These are phyloP conservation scores for Phrynocephalus versicolor DNA, from an alignment of 2,113 vertebrate species.

Conservation along the genomic window DNA sequence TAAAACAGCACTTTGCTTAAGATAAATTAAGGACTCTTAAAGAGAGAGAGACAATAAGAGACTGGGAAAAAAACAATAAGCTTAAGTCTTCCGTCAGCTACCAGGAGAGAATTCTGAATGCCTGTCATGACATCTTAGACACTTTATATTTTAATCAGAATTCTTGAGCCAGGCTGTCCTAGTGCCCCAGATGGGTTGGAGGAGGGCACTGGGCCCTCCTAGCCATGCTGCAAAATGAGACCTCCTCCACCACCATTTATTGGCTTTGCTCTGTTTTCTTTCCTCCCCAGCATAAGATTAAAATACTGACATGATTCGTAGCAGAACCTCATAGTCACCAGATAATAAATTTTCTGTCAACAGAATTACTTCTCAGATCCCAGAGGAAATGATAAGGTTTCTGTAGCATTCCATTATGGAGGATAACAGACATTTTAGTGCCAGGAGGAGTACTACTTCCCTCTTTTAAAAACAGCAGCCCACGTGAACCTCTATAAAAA, in stretches of 20 bases:
- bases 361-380: not conserved
- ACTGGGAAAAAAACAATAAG: not conserved
- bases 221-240: not conserved
- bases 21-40: conserved; percentile 12
- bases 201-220: not conserved
- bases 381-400: not conserved
- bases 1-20: not conserved
- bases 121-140: not conserved
- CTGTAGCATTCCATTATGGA: conserved; percentile 20
- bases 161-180: not conserved
- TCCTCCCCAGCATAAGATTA: not conserved
- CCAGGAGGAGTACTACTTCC: not conserved
- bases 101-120: not conserved
- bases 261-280: conserved; percentile 10
- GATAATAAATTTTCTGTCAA: conserved; percentile 25
- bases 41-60: no score
- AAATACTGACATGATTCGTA: conserved; percentile 30
- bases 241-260: not conserved
- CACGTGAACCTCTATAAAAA: not conserved
- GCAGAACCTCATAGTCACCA: conserved; percentile 6
- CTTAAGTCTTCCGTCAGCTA: not conserved
- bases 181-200: not conserved
- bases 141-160: conserved; percentile 5
- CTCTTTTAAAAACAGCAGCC: not conserved
- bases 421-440: rapidly evolving